Evolutionary conservation across 2,888 invertebrate species (phyloP), one percentile per base, ranked within the genome.

Genomic region (Beris morrisii): DNA sequence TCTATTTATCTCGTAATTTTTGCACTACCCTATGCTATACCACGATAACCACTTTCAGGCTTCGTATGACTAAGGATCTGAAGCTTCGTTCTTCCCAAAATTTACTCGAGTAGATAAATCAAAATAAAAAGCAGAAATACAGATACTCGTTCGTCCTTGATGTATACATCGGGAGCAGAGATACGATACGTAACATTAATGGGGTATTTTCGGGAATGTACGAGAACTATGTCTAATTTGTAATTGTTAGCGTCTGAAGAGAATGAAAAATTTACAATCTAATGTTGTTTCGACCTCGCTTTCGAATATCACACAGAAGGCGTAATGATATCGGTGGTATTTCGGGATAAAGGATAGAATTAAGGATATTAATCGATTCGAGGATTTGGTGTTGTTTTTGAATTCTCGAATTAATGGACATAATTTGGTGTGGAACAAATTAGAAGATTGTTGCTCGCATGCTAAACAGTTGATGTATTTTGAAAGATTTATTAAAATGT

Each of bases 1-100:
- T 64, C 57, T 67, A 67, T 67, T 67, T 67, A 64, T 67, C 57
- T 67, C 38, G 55, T 52, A 50, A 67, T 67, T 63, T 67, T 63
- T 63, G 38, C 53, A 44, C 32, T 61, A 32, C 22, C 48, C 11
- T 22, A n/a, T 28, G 46, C 15, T 13, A 30, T 9, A 32, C 32
- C 52, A 61, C 11, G 11, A 31, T 22, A 59, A 59, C 58, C 61
- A 31, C 48, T 13, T 15, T 43, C 13, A 22, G 31, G 4, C 28
- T 4, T 12, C 6, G 44, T 6, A 22, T 13, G 46, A 12, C 58
- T 30, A 45, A 12, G 38, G 38, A 38, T 28, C 28, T 9, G 28
- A 56, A 45, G 30, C 56, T 50, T 48, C 13, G 38, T 38, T 38
- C 38, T 15, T 15, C 28, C 46, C 11, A 13, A 50, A 59, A 59